Evolutionary conservation across 2,113 vertebrate genomes (phyloP).

Genomic region (Ciconia stormi): DNA sequence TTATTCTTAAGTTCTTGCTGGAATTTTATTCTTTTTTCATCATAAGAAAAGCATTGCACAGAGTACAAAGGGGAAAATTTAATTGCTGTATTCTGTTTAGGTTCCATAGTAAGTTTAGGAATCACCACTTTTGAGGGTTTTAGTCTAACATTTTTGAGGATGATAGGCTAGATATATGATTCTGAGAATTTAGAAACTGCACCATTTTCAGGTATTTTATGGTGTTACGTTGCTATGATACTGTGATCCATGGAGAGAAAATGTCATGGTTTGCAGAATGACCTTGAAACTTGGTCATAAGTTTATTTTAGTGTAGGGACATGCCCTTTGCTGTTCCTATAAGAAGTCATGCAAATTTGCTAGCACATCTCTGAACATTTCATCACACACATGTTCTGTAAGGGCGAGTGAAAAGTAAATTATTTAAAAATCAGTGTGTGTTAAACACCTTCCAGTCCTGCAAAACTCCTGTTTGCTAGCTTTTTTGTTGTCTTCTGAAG

Average conservation of each 20-base stretch:
- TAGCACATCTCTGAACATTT: background rate
- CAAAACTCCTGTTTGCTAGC: background rate
- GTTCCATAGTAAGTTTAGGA: background rate
- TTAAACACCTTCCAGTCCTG: background rate
- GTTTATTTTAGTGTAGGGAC: background rate
- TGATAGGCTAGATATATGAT: too few species aligned
- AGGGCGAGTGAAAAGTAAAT: background rate
- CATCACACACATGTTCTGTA: background rate
- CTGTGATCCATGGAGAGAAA: background rate
- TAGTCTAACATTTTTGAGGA: background rate
- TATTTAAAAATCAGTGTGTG: background rate
- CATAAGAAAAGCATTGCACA: background rate
- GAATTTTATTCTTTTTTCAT: background rate
- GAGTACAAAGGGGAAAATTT: fast-evolving
- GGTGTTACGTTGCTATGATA: background rate
- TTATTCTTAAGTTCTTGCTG: background rate
- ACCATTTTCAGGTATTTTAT: background rate
- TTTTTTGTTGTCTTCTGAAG: background rate
- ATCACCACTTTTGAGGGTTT: fast-evolving
- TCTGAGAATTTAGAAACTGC: background rate
- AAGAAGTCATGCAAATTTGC: background rate
- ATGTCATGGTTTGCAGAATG: background rate
- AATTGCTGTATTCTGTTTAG: background rate
- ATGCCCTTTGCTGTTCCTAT: background rate
- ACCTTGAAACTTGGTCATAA: background rate